phyloP scores from a whole-genome alignment of 2,797 vertebrate genomes.

The Coendou prehensilis region DNA sequence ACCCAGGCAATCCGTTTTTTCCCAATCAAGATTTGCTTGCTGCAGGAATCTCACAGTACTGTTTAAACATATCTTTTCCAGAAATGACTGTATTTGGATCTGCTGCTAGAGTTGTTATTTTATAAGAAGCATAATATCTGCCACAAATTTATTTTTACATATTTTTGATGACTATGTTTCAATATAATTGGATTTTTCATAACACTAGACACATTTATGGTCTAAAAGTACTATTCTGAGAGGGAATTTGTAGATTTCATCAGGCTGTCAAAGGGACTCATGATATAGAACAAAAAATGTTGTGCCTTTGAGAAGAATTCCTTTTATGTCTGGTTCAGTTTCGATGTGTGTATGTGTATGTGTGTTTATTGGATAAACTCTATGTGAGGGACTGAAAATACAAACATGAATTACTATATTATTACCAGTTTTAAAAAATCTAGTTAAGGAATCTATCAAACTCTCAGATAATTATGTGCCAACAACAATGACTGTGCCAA shows the following conservation, averaged over 20 bases:
- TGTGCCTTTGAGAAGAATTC: constrained; percentile 12
- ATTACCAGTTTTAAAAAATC: background rate
- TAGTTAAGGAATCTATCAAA: background rate
- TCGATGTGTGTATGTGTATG: background rate
- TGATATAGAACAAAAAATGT: background rate
- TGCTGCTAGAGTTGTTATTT: background rate
- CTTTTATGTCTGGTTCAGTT: background rate
- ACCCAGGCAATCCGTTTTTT: background rate
- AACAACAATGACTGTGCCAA: background rate
- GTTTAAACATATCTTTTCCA: background rate
- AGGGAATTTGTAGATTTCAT: constrained; percentile 5
- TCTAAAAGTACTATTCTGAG: background rate
- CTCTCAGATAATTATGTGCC: background rate
- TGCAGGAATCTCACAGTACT: background rate
- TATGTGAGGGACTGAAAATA: background rate
- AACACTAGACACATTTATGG: constrained; percentile 27
- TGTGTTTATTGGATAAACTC: background rate
- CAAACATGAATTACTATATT: background rate
- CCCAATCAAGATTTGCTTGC: background rate
- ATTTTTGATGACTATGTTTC: constrained; percentile 29
- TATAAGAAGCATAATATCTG: constrained; percentile 14
- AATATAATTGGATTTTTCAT: constrained; percentile 1
- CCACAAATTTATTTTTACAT: constrained; percentile 1
- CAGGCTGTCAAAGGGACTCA: background rate
- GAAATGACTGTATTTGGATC: background rate